phyloP scores from a whole-genome alignment of 1,140 invertebrate species.

The Heliothis virescens region DNA sequence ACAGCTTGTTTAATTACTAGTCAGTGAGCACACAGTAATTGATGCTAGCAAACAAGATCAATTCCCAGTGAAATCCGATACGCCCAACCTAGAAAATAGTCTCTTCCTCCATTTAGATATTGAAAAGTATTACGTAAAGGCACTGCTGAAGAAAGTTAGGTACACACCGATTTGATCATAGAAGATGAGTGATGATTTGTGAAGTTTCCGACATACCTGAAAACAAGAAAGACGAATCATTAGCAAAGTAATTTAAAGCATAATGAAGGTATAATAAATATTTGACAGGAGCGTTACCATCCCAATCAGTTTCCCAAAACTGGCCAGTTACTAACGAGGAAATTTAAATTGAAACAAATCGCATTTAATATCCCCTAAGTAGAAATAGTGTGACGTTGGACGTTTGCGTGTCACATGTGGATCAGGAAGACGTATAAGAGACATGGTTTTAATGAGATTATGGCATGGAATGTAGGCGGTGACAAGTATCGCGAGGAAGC shows the following conservation, averaged over 20 bases:
- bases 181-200: background rate
- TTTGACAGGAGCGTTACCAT: no score
- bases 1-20: slow-evolving; percentile 39
- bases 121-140: background rate
- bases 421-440: slow-evolving; percentile 49
- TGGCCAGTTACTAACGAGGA: background rate
- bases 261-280: no score
- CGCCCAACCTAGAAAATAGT: slow-evolving; percentile 21
- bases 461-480: slow-evolving; percentile 37
- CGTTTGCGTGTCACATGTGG: slow-evolving; percentile 18
- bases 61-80: slow-evolving; percentile 42
- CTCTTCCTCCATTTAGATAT: slow-evolving; percentile 21
- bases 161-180: background rate
- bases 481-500: slow-evolving; percentile 35
- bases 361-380: slow-evolving; percentile 31
- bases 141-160: background rate
- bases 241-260: background rate
- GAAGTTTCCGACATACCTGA: slow-evolving; percentile 18
- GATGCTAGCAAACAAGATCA: slow-evolving; percentile 42
- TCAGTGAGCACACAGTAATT: slow-evolving; percentile 34
- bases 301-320: background rate
- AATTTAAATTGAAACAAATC: slow-evolving; percentile 16
- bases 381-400: slow-evolving; percentile 25
- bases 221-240: background rate
- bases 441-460: slow-evolving; percentile 50